These are phyloP conservation scores for Hymenochirus boettgeri DNA, from an alignment of 2,113 vertebrate genomes.

Conservation along the genomic window DNA sequence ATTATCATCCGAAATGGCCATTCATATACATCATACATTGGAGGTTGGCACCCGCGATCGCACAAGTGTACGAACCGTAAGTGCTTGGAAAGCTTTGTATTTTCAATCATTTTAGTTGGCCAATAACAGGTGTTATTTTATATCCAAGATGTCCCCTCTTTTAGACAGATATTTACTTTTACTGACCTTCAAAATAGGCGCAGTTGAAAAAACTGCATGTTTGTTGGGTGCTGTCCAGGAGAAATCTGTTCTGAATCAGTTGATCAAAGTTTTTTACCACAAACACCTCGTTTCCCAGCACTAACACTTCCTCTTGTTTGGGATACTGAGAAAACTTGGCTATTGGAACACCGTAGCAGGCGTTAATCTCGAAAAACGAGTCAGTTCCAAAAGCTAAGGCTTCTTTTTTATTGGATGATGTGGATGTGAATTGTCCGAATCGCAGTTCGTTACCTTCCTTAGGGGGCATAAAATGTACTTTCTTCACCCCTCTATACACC, in stretches of 20 bases:
- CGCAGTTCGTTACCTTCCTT: conserved; percentile 11
- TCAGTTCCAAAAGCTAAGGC: conserved; percentile 44
- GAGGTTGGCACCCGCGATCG: too few species aligned
- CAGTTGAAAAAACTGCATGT: conserved; percentile 50
- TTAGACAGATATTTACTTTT: too few species aligned
- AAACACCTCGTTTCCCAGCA: conserved; percentile 53
- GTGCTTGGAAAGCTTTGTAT: too few species aligned
- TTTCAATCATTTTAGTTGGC: too few species aligned
- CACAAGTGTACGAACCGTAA: too few species aligned
- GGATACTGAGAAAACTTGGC: conserved; percentile 47
- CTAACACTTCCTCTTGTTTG: conserved; percentile 52
- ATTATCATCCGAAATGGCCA: too few species aligned
- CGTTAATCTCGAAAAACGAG: conserved; percentile 52
- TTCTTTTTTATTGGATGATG: not conserved
- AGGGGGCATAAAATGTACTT: too few species aligned
- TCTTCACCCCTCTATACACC: not conserved
- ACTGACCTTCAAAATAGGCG: conserved; percentile 53
- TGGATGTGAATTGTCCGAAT: conserved; percentile 48
- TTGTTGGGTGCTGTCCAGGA: conserved; percentile 42
- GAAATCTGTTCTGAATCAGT: accelerated
- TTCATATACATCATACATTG: too few species aligned
- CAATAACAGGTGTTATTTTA: too few species aligned
- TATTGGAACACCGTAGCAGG: conserved; percentile 36
- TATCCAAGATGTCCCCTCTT: too few species aligned
- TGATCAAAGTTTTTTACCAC: conserved; percentile 18